Conservation (phyloP, 2,113 vertebrate genomes). For the Limnothrissa miodon region DNA sequence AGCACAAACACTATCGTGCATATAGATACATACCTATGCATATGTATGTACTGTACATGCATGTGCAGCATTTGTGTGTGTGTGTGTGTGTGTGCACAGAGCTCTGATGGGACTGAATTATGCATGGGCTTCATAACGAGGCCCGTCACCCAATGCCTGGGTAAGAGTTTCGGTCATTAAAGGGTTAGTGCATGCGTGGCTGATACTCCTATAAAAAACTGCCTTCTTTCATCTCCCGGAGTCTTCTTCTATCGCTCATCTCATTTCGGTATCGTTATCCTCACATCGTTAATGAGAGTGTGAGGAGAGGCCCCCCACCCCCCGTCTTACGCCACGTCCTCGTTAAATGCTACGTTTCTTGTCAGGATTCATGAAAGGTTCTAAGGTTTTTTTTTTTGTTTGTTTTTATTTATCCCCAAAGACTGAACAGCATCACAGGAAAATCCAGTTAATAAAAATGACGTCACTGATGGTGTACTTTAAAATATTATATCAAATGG, state of each 20-base stretch:
- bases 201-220: conserved; percentile 20
- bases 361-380: conserved; percentile 37
- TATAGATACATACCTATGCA: too few species aligned
- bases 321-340: conserved; percentile 7
- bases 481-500: conserved; percentile 6
- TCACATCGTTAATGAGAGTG: conserved; percentile 26
- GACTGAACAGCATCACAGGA: neutral
- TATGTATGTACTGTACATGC: neutral
- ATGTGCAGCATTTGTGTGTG: neutral
- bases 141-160: neutral
- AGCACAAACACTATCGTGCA: neutral
- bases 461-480: neutral
- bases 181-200: conserved; percentile 2
- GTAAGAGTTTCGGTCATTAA: neutral
- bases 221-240: conserved; percentile 29
- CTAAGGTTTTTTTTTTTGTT: neutral
- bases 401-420: neutral
- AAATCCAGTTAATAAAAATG: neutral
- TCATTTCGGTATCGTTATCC: conserved; percentile 37
- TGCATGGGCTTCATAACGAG: conserved; percentile 39
- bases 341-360: conserved; percentile 49
- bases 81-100: neutral
- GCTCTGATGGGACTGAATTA: conserved; percentile 62
- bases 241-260: conserved; percentile 30
- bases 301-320: conserved; percentile 12